Evolutionary conservation across 2,113 vertebrate genomes (phyloP).

Genomic region (Redunca redunca): DNA sequence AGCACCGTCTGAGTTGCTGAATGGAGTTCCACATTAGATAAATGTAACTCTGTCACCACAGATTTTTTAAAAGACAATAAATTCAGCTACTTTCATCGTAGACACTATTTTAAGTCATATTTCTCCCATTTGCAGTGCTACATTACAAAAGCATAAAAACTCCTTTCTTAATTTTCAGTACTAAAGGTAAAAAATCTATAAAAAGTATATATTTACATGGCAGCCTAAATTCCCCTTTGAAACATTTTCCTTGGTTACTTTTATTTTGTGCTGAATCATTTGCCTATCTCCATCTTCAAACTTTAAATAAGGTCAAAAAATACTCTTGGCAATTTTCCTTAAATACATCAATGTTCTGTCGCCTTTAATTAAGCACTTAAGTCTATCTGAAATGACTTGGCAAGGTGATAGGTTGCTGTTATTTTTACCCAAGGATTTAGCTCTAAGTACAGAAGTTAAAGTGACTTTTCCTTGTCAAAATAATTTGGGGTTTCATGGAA

Average conservation of each 20-base stretch:
- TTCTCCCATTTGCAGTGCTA: neutral
- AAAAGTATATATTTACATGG: neutral
- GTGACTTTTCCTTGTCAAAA: constrained; percentile 64
- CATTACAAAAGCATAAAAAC: neutral
- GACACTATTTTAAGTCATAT: neutral
- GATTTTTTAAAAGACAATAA: neutral
- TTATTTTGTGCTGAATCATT: neutral
- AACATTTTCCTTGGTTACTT: neutral
- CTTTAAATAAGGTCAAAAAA: constrained; percentile 63
- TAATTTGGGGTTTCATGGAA: constrained; percentile 34
- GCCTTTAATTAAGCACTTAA: constrained; percentile 52
- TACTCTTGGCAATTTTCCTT: constrained; percentile 45
- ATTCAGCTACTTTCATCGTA: neutral
- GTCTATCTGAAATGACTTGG: constrained; percentile 49
- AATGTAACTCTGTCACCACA: neutral
- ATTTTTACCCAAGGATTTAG: constrained; percentile 53
- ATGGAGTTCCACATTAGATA: neutral
- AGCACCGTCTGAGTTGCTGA: neutral
- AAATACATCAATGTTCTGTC: constrained; percentile 55
- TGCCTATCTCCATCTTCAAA: neutral
- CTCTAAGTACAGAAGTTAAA: constrained; percentile 43
- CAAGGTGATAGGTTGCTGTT: constrained; percentile 54
- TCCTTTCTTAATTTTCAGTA: neutral
- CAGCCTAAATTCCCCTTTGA: neutral
- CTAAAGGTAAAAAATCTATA: neutral